Evolutionary conservation across 1,140 invertebrate genomes (phyloP), one percentile per base, ranked within the genome.

Genomic region (Chironomus striatipennis): DNA sequence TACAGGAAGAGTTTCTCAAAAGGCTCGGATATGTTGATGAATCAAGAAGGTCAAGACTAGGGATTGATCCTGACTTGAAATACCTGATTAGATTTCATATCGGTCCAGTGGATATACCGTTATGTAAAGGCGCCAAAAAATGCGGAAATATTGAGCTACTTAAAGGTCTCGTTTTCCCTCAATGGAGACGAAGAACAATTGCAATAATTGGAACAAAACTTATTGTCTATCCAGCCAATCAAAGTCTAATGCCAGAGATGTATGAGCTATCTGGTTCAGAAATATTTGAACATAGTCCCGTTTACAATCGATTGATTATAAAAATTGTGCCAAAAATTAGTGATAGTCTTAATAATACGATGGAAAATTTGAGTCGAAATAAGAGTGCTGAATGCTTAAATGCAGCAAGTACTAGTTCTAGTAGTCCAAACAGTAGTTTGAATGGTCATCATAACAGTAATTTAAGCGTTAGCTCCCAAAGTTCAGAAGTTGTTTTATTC

Each of bases 81-180:
- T 85, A 88, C 79, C 82, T 86, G 76, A 80, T 90, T 70, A 83
- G 86, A 18, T 88, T 89, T 82, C 87, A 88, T 77, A 82, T 86
- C 34, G 88, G 87, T 20, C 87, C 87, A 15, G 82, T 85, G n/a
- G 80, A 79, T 3, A 74, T 75, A 42, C 77, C 80, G 15, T 65
- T 76, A 7, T 78, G 79, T 12, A 79, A 80, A 21, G 85, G 85
- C 24, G 85, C 86, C 75, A 84, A 84, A 43, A 82, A 84, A 76
- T 87, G 86, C 74, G 88, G 88, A 1, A 85, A 85, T 73, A 82
- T 87, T n/a, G 81, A 87, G 20, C 83, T 90, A 20, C 80, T 90
- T 64, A 90, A 90, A 79, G 89, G 89, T 57, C 85, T 89, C 75
- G 89, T 90, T 74, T 88, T 89, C 78, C 89, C 89, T 9, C 88